Conservation (phyloP, 2,888 invertebrate species). For the Cephus nigrinus region DNA sequence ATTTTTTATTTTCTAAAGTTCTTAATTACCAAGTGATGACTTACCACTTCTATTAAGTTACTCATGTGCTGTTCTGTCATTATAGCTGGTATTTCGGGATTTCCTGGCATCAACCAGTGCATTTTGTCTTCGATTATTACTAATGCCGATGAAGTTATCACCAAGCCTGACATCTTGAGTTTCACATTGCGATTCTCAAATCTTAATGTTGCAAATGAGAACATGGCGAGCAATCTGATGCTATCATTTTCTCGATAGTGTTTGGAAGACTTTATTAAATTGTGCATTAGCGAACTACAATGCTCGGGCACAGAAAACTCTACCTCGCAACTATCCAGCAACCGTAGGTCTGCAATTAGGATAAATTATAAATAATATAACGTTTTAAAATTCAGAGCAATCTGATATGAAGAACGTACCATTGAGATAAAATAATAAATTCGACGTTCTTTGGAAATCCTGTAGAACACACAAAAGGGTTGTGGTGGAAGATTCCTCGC, state of each 20-base stretch:
- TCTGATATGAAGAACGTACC: slow-evolving; percentile 53
- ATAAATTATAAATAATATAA: slow-evolving; percentile 5
- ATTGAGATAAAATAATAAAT: slow-evolving; percentile 67
- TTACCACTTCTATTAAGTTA: slow-evolving; percentile 69
- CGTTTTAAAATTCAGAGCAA: neutral
- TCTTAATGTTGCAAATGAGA: slow-evolving; percentile 63
- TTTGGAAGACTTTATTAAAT: slow-evolving; percentile 46
- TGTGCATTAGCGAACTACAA: slow-evolving; percentile 49
- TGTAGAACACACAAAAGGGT: slow-evolving; percentile 65
- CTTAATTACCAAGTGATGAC: slow-evolving; percentile 30
- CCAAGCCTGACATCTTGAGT: slow-evolving; percentile 48
- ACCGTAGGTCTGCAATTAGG: slow-evolving; percentile 56
- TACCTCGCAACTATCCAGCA: slow-evolving; percentile 66
- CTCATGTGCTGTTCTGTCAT: slow-evolving; percentile 67
- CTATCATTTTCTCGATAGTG: slow-evolving; percentile 57
- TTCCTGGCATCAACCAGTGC: slow-evolving; percentile 66
- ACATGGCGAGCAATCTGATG: slow-evolving; percentile 63
- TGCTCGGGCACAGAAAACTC: slow-evolving; percentile 59
- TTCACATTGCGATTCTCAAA: slow-evolving; percentile 48
- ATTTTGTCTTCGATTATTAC: slow-evolving; percentile 65
- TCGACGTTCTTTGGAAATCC: slow-evolving; percentile 69
- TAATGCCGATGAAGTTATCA: slow-evolving; percentile 62
- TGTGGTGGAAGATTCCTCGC: slow-evolving; percentile 49
- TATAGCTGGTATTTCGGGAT: slow-evolving; percentile 51
- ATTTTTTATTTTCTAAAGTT: neutral